Percentiles rank a stretch among this genome's conserved stretches.
These are phyloP conservation scores for Apis laboriosa DNA, from an alignment of 1,140 invertebrate species.

Conservation along the genomic window DNA sequence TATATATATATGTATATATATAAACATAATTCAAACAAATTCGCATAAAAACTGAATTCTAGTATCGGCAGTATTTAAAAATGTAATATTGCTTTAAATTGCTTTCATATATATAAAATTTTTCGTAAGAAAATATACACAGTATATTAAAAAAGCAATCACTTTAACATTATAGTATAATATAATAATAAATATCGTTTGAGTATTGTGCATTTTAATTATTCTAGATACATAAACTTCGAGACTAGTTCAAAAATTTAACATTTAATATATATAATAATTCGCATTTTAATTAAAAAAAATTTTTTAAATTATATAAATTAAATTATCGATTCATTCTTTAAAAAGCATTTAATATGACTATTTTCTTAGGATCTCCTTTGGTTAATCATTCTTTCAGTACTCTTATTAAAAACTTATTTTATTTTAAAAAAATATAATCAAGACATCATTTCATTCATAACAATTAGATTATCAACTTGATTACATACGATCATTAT, in stretches of 20 bases:
- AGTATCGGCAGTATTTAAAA: background rate
- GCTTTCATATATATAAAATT: background rate
- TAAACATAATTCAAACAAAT: background rate
- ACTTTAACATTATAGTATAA: background rate
- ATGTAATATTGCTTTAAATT: conserved; percentile 25
- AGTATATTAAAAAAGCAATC: background rate
- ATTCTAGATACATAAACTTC: background rate
- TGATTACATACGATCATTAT: background rate
- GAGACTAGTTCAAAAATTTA: background rate
- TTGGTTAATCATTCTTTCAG: background rate
- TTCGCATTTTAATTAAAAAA: background rate
- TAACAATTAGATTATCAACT: background rate
- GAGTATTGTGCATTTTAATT: conserved; percentile 24
- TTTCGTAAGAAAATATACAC: conserved; percentile 19
- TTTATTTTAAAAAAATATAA: background rate
- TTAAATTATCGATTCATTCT: background rate
- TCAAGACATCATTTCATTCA: background rate
- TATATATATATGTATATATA: conserved; percentile 10
- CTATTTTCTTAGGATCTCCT: background rate
- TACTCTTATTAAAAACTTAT: background rate
- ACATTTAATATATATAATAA: background rate
- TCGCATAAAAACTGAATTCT: background rate
- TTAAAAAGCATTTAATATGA: background rate
- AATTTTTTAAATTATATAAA: background rate
- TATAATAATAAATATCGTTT: background rate